A percentile compares a stretch with the other conserved stretches of the same genome.
Evolutionary conservation across 2,797 vertebrate genomes (phyloP).

Genomic region (Pelobates cultripes): DNA sequence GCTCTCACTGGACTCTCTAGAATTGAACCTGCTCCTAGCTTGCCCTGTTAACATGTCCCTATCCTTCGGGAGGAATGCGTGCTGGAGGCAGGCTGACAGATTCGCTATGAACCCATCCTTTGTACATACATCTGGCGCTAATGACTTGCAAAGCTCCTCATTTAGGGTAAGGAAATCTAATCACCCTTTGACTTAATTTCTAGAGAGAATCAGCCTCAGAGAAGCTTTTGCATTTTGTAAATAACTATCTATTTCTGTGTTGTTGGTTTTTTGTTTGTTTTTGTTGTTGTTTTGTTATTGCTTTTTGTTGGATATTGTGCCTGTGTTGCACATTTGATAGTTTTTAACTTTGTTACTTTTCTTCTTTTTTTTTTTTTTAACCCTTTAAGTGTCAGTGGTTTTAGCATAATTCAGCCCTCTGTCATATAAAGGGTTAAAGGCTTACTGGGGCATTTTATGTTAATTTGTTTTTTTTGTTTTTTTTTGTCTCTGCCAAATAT

Average conservation of each 20-base stretch:
- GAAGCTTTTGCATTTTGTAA: constrained; percentile 16
- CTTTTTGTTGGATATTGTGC: too few relatives aligned
- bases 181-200: constrained; percentile 73
- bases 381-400: too few relatives aligned
- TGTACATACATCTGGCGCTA: constrained; percentile 82
- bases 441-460: too few relatives aligned
- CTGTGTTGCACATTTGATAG: too few relatives aligned
- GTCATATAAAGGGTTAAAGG: too few relatives aligned
- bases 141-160: constrained; percentile 84
- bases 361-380: too few relatives aligned
- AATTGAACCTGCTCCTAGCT: constrained; percentile 78
- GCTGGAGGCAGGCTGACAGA: constrained; percentile 79
- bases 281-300: background rate
- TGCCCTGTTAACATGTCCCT: constrained; percentile 81
- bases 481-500: too few relatives aligned
- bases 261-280: background rate
- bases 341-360: too few relatives aligned
- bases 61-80: constrained; percentile 81
- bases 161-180: constrained; percentile 79
- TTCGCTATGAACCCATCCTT: constrained; percentile 76
- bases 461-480: too few relatives aligned
- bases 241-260: background rate
- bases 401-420: too few relatives aligned
- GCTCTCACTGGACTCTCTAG: constrained; percentile 76
- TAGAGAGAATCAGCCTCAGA: constrained; percentile 66